Evolutionary conservation across 2,888 invertebrate genomes (phyloP).

Genomic region (Eupithecia vulgata): DNA sequence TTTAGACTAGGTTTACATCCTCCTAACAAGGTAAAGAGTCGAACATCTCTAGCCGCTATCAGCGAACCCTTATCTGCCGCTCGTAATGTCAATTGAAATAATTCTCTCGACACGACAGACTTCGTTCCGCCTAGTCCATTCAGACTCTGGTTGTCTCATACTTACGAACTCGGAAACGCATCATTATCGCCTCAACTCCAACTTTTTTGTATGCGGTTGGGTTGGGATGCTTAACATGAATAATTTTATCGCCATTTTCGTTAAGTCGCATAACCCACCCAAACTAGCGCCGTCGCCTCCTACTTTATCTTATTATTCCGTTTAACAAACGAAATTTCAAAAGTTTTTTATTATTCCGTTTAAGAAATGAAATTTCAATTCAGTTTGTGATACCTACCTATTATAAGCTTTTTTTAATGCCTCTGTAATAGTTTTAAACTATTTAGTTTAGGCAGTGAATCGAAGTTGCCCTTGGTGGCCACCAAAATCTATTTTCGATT

Average conservation of each 20-base stretch:
- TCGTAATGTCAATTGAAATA: constrained; percentile 46
- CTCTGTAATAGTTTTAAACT: too few species aligned
- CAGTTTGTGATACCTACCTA: too few species aligned
- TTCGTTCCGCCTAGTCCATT: neutral
- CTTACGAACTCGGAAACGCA: neutral
- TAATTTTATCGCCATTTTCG: neutral
- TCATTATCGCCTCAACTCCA: neutral
- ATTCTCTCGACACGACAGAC: constrained; percentile 31
- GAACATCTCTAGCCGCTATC: constrained; percentile 7
- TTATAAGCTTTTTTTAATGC: too few species aligned
- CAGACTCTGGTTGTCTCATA: neutral
- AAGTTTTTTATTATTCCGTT: too few species aligned
- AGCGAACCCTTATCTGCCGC: constrained; percentile 37
- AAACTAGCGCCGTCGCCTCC: too few species aligned
- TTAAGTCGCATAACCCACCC: too few species aligned
- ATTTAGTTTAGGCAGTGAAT: too few species aligned
- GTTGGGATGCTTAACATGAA: neutral
- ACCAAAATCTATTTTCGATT: too few species aligned
- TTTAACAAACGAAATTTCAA: too few species aligned
- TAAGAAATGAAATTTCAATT: too few species aligned
- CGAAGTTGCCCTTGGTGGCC: too few species aligned
- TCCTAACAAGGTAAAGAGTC: neutral
- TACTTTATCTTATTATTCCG: too few species aligned
- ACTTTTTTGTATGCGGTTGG: neutral
- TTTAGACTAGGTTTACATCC: neutral